A percentile compares a stretch with the other conserved stretches of the same genome.
Evolutionary conservation across 2,888 invertebrate genomes (phyloP).

Genomic region (Pogonocherus hispidulus): DNA sequence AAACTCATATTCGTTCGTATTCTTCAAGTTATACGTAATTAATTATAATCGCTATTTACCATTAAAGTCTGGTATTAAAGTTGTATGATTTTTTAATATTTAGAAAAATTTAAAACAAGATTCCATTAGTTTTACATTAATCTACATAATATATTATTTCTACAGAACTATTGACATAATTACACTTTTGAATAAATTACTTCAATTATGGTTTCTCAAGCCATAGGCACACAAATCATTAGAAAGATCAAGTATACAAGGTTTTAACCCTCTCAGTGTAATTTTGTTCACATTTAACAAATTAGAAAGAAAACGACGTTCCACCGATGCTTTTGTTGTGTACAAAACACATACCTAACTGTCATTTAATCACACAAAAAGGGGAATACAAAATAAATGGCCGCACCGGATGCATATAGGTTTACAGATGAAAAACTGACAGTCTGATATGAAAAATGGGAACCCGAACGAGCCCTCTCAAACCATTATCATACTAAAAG

Average conservation of each 20-base stretch:
- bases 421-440: not conserved
- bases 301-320: not conserved
- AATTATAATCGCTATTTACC: no score
- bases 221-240: not conserved
- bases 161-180: not conserved
- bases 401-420: not conserved
- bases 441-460: not conserved
- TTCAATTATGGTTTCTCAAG: not conserved
- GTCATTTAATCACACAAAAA: not conserved
- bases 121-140: no score
- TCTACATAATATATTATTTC: no score
- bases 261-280: not conserved
- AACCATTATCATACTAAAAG: constrained; percentile 10
- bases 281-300: not conserved
- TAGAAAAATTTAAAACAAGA: no score
- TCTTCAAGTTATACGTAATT: no score
- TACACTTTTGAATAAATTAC: not conserved
- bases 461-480: not conserved
- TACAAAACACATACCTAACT: not conserved
- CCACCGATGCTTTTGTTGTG: not conserved
- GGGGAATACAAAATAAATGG: not conserved
- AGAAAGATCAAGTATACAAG: not conserved
- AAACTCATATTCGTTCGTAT: no score
- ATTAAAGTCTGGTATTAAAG: no score
- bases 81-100: no score